Evolutionary conservation across 2,888 invertebrate genomes (phyloP), one percentile per base, ranked within the genome.

Genomic region (Epinotia demarniana): DNA sequence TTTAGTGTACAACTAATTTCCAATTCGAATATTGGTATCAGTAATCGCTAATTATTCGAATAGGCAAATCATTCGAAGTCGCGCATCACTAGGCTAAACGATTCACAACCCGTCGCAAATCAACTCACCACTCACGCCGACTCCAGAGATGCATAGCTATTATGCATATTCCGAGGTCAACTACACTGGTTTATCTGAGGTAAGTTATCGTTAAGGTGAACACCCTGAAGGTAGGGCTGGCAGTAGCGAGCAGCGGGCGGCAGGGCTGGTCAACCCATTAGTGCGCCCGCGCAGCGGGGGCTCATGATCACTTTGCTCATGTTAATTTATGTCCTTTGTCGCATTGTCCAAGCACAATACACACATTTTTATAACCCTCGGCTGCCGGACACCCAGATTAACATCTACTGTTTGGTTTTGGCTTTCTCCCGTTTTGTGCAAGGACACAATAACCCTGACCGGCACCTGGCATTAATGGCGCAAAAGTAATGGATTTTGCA

Each of bases 291-390:
- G 78, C 93, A 79, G 84, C 93, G 89, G 93, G 92, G 85, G 90
- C 87, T 92, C 92, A 90, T 92, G 92, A 94, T 94, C 93, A 93
- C 92, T 92, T 90, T 89, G 91, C 92, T 90, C 87, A 89, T 89
- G 90, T 91, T 93, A 93, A 94, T 94, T 94, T 94, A 93, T 93
- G 93, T 93, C 87, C 90, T 93, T 93, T 93, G 93, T 92, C 83
- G 89, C 87, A 84, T 93, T 93, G 92, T 93, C 85, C 89, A 82
- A 78, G 70, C 77, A 92, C 91, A 92, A 92, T 87, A 78, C 87
- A 71, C 81, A 79, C 87, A 90, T 92, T 93, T 85, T 93, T 93
- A 92, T 92, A 92, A 89, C 85, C 81, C 87, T 90, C 87, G 86
- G 88, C 90, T 92, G 92, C 93, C 87, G 93, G 93, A 92, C 93